These are phyloP conservation scores for Natrix natrix DNA, from an alignment of 2,797 vertebrate genomes.

Conservation along the genomic window DNA sequence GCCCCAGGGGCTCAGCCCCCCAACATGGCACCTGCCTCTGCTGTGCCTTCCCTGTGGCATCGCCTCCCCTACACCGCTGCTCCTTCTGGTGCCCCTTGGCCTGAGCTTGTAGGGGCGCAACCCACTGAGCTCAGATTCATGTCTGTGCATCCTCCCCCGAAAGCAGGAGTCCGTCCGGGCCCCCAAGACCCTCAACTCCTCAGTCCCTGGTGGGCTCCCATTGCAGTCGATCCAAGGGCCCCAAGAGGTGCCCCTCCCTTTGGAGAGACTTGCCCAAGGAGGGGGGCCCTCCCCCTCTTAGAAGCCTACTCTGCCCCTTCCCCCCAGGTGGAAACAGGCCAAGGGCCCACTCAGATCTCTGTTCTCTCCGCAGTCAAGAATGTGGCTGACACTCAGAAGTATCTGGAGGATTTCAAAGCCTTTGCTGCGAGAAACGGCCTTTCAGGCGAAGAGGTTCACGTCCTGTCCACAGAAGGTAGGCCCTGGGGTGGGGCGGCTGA, in stretches of 20 bases:
- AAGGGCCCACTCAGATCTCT: not conserved
- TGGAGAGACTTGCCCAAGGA: not conserved
- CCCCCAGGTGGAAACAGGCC: not conserved
- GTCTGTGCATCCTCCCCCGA: not conserved
- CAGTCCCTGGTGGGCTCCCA: not conserved
- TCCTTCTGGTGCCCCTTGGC: not conserved
- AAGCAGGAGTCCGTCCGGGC: not conserved
- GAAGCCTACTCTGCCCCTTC: not conserved
- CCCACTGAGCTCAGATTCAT: not conserved
- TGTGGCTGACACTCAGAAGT: rapidly evolving
- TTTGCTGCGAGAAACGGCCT: rapidly evolving
- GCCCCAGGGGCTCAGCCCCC: not conserved
- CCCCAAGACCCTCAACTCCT: not conserved
- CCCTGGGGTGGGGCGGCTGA: rapidly evolving
- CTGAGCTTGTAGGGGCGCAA: not conserved
- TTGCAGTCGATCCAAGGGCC: not conserved
- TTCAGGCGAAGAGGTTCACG: rapidly evolving
- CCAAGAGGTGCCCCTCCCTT: not conserved
- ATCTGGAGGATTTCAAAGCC: rapidly evolving
- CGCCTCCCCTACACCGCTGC: not conserved
- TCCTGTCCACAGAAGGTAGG: rapidly evolving
- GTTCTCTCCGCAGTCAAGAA: rapidly evolving
- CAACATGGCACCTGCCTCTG: not conserved
- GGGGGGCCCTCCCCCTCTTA: not conserved
- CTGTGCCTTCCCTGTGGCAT: not conserved